phyloP scores from a whole-genome alignment of 1,140 invertebrate genomes.

The Microplitis demolitor region DNA sequence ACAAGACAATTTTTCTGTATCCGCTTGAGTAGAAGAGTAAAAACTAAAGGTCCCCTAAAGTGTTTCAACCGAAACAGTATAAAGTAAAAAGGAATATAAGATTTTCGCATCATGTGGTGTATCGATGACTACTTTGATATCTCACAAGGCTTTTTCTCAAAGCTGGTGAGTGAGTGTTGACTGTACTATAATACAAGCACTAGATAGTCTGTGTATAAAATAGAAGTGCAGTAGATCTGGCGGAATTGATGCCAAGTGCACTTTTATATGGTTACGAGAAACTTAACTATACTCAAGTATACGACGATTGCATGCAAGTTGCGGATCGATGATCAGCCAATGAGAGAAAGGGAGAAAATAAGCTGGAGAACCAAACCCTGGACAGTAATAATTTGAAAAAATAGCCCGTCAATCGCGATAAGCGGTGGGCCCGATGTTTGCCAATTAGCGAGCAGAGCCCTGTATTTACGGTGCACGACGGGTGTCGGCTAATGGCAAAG shows the following conservation, averaged over 20 bases:
- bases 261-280: conserved; percentile 4
- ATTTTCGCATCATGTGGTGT: too few relatives aligned
- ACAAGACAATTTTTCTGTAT: not conserved
- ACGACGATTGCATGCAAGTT: conserved; percentile 25
- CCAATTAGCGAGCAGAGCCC: conserved; percentile 43
- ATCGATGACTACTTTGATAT: too few relatives aligned
- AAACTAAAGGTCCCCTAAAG: too few relatives aligned
- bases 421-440: conserved; percentile 45
- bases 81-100: too few relatives aligned
- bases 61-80: too few relatives aligned
- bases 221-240: too few relatives aligned
- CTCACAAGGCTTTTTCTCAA: too few relatives aligned
- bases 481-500: conserved; percentile 43
- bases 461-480: conserved; percentile 32
- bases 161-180: too few relatives aligned
- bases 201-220: not conserved
- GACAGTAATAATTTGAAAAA: conserved; percentile 46
- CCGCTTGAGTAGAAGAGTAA: not conserved
- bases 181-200: too few relatives aligned
- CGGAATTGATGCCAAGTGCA: too few relatives aligned
- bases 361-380: conserved; percentile 18
- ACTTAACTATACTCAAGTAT: not conserved
- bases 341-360: conserved; percentile 25
- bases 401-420: conserved; percentile 46
- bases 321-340: conserved; percentile 2